Evolutionary conservation across 2,888 invertebrate species (phyloP).

Genomic region (Blastobasis adustella): DNA sequence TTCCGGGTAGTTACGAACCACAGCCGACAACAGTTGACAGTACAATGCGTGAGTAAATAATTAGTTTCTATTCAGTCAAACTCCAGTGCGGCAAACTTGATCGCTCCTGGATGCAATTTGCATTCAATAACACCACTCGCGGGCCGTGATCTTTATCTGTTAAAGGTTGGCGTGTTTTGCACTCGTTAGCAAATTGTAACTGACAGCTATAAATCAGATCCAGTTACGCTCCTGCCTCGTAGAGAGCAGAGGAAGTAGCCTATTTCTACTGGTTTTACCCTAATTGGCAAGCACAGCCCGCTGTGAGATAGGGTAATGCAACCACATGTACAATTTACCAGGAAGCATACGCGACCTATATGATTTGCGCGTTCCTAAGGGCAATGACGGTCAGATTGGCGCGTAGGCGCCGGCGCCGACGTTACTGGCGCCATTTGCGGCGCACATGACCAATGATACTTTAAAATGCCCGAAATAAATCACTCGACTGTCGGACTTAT

Average conservation of each 20-base stretch:
- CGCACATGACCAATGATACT: slow-evolving; percentile 55
- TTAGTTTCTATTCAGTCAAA: slow-evolving; percentile 47
- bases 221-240: slow-evolving; percentile 27
- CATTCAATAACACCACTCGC: slow-evolving; percentile 53
- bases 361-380: neutral
- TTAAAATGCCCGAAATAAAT: slow-evolving; percentile 49
- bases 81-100: slow-evolving; percentile 24
- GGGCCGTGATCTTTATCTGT: slow-evolving; percentile 55
- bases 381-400: slow-evolving; percentile 32
- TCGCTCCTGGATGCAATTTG: slow-evolving; percentile 47
- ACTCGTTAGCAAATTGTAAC: slow-evolving; percentile 65
- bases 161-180: slow-evolving; percentile 50
- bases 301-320: slow-evolving; percentile 7
- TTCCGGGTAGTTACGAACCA: too few species aligned
- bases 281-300: slow-evolving; percentile 21
- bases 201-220: slow-evolving; percentile 54
- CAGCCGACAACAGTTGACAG: slow-evolving; percentile 38
- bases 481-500: slow-evolving; percentile 46
- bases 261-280: slow-evolving; percentile 24
- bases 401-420: slow-evolving; percentile 43
- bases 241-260: slow-evolving; percentile 25
- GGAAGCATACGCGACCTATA: neutral
- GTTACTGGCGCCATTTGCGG: slow-evolving; percentile 63
- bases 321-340: slow-evolving; percentile 19
- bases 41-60: slow-evolving; percentile 56